These are phyloP conservation scores for Microplitis deprimator DNA, from an alignment of 2,888 invertebrate species.

Conservation along the genomic window DNA sequence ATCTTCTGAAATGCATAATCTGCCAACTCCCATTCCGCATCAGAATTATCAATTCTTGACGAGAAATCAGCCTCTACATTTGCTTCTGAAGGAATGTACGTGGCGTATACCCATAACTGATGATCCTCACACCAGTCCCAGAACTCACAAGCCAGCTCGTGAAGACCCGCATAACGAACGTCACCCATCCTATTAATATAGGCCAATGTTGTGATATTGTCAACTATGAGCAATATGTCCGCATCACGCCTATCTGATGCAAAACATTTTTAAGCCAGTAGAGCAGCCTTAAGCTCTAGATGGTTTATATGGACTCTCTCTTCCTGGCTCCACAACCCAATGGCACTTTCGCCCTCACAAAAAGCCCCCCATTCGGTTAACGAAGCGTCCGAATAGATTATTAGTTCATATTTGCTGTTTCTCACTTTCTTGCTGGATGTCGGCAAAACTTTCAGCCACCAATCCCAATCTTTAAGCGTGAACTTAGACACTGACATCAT, in stretches of 20 bases:
- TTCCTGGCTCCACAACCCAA: conserved; percentile 39
- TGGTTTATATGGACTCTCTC: conserved; percentile 48
- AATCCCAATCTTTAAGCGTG: conserved; percentile 33
- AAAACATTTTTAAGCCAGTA: background rate
- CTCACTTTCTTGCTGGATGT: conserved; percentile 24
- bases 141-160: conserved; percentile 38
- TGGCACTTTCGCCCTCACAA: conserved; percentile 33
- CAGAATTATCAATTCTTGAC: conserved; percentile 24
- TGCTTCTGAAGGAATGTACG: conserved; percentile 8
- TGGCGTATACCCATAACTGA: conserved; percentile 44
- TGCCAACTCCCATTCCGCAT: conserved; percentile 5
- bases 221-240: conserved; percentile 30
- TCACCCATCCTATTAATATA: conserved; percentile 50
- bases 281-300: conserved; percentile 45
- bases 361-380: conserved; percentile 11
- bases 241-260: conserved; percentile 4
- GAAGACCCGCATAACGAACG: conserved; percentile 48
- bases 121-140: conserved; percentile 46
- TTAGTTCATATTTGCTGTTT: conserved; percentile 33
- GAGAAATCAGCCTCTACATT: conserved; percentile 43
- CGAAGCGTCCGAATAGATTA: conserved; percentile 41
- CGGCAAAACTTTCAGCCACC: conserved; percentile 34
- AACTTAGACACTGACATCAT: conserved; percentile 33
- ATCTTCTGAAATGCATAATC: background rate
- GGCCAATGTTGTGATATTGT: conserved; percentile 50